phyloP scores from a whole-genome alignment of 2,888 invertebrate species.

The Pollenia amentaria region DNA sequence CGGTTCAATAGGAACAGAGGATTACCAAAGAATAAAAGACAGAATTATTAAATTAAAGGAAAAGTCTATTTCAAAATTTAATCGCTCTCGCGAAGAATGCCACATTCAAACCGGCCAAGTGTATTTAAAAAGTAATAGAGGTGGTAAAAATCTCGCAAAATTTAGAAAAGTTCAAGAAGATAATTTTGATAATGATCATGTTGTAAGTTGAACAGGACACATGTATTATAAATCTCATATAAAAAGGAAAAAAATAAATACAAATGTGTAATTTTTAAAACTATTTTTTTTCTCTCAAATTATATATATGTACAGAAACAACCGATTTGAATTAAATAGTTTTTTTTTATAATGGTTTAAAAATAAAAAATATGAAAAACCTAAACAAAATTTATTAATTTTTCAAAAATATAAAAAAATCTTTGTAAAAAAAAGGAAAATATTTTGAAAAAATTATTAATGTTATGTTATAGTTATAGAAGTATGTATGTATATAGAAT shows the following conservation, averaged over 20 bases:
- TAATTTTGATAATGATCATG: conserved; percentile 22
- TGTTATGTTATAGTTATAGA: no score
- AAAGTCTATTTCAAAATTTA: not conserved
- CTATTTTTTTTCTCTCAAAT: no score
- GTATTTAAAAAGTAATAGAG: conserved; percentile 32
- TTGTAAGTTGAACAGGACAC: conserved; percentile 25
- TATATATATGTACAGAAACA: no score
- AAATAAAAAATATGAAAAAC: no score
- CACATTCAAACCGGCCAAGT: conserved; percentile 23
- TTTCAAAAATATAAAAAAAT: no score
- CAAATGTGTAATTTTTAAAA: no score
- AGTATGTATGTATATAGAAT: no score
- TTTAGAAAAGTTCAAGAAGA: not conserved
- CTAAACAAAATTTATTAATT: no score
- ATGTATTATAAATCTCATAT: conserved; percentile 53
- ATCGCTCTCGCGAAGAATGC: conserved; percentile 33
- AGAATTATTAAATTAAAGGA: not conserved
- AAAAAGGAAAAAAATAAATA: conserved; percentile 45
- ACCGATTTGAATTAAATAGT: no score
- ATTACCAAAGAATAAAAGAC: conserved; percentile 34
- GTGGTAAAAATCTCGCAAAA: conserved; percentile 39
- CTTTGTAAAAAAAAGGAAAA: no score
- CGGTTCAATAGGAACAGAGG: conserved; percentile 2
- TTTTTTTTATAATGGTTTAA: no score
- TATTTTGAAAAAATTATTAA: no score